Evolutionary conservation across 1,140 invertebrate genomes (phyloP).

Genomic region (Tetramorium parvispinum): DNA sequence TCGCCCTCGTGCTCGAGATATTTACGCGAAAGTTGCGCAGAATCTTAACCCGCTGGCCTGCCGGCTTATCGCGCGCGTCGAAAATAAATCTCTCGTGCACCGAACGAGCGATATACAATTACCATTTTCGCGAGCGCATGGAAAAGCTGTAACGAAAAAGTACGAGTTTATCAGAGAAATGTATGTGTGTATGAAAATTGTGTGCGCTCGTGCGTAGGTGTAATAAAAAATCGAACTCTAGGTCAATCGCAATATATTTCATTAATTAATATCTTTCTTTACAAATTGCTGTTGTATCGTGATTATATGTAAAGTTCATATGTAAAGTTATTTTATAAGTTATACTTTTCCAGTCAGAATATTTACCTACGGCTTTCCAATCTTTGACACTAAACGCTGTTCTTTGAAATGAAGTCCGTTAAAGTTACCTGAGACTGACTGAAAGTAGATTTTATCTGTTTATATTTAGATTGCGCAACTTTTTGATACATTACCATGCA

Average conservation of each 20-base stretch:
- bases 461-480: background rate
- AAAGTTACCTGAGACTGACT: background rate
- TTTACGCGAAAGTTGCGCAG: constrained; percentile 2
- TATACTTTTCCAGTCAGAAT: no score
- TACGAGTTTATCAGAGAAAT: background rate
- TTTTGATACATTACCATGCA: background rate
- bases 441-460: constrained; percentile 15
- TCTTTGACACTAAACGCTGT: background rate
- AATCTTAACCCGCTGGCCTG: constrained; percentile 23
- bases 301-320: no score
- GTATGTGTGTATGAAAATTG: background rate
- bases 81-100: background rate
- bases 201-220: background rate
- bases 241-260: background rate
- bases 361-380: background rate
- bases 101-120: background rate
- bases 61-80: background rate
- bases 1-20: constrained; percentile 17
- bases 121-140: background rate
- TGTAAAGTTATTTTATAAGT: no score
- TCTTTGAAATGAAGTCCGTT: background rate
- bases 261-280: background rate
- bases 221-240: background rate
- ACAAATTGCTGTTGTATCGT: background rate
- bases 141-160: background rate